A percentile compares a stretch with the other conserved stretches of the same genome.
Conservation (phyloP, 2,797 vertebrate genomes). For the Alouatta caraya region DNA sequence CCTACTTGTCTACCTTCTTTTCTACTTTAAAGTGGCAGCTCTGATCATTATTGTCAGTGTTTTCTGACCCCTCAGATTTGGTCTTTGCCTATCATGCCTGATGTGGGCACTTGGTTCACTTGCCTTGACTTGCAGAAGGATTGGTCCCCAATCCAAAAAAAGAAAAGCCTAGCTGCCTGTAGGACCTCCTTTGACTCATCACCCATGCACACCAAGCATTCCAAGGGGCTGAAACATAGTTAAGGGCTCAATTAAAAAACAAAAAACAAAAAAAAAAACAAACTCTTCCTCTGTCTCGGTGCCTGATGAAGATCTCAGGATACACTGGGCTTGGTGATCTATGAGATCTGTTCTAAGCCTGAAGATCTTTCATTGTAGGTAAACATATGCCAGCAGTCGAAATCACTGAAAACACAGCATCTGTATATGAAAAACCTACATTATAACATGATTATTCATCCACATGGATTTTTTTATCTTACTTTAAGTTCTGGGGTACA, state of each 20-base stretch:
- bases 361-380: not conserved
- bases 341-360: not conserved
- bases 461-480: not conserved
- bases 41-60: not conserved
- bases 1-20: not conserved
- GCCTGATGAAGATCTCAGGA: not conserved
- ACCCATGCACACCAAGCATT: not conserved
- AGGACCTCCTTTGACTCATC: not conserved
- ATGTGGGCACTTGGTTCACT: not conserved
- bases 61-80: not conserved
- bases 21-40: not conserved
- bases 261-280: not conserved
- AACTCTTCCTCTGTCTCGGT: not conserved
- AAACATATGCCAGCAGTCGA: not conserved
- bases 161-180: not conserved
- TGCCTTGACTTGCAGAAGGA: not conserved
- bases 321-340: not conserved
- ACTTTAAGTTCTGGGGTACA: too few relatives aligned
- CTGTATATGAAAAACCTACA: not conserved
- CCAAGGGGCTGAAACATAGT: not conserved
- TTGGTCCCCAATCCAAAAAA: not conserved
- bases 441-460: not conserved
- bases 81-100: not conserved
- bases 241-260: not conserved
- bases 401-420: not conserved